Evolutionary conservation across 2,888 invertebrate species (phyloP).

Genomic region (Cerastis leucographa): DNA sequence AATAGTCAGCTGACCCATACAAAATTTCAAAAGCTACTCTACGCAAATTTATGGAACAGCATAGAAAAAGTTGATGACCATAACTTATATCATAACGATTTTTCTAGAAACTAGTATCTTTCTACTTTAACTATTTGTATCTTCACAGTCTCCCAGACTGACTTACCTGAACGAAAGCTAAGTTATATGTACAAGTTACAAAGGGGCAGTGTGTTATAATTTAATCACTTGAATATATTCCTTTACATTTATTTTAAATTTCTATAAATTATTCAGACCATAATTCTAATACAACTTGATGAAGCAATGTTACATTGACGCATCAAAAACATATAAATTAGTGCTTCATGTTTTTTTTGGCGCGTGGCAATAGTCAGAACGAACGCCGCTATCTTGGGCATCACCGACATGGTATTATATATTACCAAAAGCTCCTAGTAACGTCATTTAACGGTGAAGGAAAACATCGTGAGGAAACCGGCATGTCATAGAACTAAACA

Average conservation of each 20-base stretch:
- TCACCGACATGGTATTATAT: not conserved
- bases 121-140: not conserved
- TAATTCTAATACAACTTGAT: constrained; percentile 56
- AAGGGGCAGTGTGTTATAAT: constrained; percentile 60
- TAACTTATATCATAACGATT: no score
- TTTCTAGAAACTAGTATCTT: not conserved
- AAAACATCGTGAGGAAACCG: no score
- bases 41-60: not conserved
- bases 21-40: not conserved
- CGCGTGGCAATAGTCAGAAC: not conserved
- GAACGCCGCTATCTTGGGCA: not conserved
- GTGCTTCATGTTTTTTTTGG: not conserved
- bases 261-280: constrained; percentile 58
- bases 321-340: constrained; percentile 35
- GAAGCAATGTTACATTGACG: constrained; percentile 38
- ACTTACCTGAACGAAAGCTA: constrained; percentile 23
- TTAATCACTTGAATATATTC: constrained; percentile 38
- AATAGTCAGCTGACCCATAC: not conserved
- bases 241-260: constrained; percentile 18
- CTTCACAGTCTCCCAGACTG: constrained; percentile 16
- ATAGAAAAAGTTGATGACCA: not conserved
- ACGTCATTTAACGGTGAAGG: no score
- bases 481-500: no score
- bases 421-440: not conserved
- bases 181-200: constrained; percentile 48